Evolutionary conservation across 2,113 vertebrate species (phyloP).

Genomic region (zebrafish (Danio rerio)): DNA sequence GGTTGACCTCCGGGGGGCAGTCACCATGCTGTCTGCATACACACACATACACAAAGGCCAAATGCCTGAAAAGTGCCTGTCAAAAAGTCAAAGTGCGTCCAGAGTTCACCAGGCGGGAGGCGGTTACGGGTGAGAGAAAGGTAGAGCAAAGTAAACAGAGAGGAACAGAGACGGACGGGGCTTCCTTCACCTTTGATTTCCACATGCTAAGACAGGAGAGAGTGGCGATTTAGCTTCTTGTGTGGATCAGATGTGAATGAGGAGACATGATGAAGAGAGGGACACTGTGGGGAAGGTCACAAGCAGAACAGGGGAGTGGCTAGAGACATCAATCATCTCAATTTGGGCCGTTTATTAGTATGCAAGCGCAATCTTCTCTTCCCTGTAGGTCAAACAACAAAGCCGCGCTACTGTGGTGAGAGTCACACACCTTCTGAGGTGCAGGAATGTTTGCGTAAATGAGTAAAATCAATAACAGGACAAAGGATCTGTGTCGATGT

Average conservation of each 20-base stretch:
- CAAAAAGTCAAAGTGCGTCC: constrained; percentile 72
- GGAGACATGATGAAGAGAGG: constrained; percentile 46
- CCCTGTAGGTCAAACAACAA: constrained; percentile 60
- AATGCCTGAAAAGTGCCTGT: constrained; percentile 67
- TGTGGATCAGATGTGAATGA: constrained; percentile 46
- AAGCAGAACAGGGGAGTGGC: constrained; percentile 55
- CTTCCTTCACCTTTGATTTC: constrained; percentile 68
- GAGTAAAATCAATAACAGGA: background rate
- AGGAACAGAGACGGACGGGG: constrained; percentile 62
- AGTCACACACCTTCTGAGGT: constrained; percentile 6
- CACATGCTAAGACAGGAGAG: constrained; percentile 61
- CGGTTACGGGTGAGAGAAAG: constrained; percentile 57
- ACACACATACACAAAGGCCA: constrained; percentile 54
- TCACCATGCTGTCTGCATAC: constrained; percentile 55
- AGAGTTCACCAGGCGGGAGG: constrained; percentile 73
- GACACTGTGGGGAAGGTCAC: constrained; percentile 59
- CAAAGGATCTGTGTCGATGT: background rate
- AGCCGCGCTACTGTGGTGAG: constrained; percentile 28
- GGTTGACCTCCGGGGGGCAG: constrained; percentile 56
- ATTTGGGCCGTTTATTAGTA: constrained; percentile 58
- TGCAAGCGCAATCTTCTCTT: constrained; percentile 55
- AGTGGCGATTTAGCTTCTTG: constrained; percentile 54
- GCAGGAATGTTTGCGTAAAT: constrained; percentile 22
- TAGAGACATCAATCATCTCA: constrained; percentile 58
- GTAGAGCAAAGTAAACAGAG: constrained; percentile 63